These are phyloP conservation scores for Agelas oroides DNA, from an alignment of 37 sponge, comb jelly and placozoan species.

Conservation along the genomic window DNA sequence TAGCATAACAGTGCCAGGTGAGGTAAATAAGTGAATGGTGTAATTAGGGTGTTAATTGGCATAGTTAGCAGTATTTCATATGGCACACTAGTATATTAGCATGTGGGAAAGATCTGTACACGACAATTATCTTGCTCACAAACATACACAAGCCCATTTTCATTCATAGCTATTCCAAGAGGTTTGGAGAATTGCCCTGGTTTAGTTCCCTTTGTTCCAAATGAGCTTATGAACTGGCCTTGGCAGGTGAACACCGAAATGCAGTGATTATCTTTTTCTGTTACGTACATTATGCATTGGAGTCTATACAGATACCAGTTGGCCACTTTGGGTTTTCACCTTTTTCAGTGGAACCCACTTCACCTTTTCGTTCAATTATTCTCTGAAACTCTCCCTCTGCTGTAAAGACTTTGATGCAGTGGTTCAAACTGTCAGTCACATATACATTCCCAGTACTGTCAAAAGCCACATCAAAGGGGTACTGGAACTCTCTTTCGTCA, in stretches of 20 bases:
- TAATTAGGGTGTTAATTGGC: too few relatives aligned
- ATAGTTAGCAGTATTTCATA: too few relatives aligned
- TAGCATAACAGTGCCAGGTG: too few relatives aligned
- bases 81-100: too few relatives aligned
- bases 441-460: slow-evolving; percentile 16
- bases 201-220: background rate
- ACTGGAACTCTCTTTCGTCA: background rate
- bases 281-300: background rate
- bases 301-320: background rate
- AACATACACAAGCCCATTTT: too few relatives aligned
- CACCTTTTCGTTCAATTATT: background rate
- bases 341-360: background rate
- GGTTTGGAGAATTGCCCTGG: too few relatives aligned
- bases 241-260: background rate
- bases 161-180: too few relatives aligned
- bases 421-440: slow-evolving; percentile 6
- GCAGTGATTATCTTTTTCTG: background rate
- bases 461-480: background rate
- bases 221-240: background rate
- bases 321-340: background rate
- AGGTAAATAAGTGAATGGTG: too few relatives aligned
- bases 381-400: background rate
- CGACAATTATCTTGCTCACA: too few relatives aligned
- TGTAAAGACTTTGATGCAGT: slow-evolving; percentile 8
- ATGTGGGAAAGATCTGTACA: too few relatives aligned